A percentile compares a stretch with the other conserved stretches of the same genome.
Evolutionary conservation across 2,113 vertebrate species (phyloP).

Genomic region (Cephalopholis sonnerati): DNA sequence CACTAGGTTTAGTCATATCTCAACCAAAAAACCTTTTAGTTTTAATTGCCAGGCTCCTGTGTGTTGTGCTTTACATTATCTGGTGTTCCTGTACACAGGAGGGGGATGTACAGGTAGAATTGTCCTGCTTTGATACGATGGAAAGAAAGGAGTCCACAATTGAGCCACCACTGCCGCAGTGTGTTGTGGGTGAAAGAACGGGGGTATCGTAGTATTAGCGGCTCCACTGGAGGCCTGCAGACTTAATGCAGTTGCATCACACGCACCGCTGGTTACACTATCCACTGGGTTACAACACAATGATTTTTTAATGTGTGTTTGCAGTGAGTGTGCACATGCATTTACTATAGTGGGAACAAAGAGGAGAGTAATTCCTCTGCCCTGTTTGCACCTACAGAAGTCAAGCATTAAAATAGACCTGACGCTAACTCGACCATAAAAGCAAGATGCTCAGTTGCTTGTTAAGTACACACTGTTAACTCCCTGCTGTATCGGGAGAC

Average conservation of each 20-base stretch:
- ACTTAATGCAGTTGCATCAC: conserved; percentile 53
- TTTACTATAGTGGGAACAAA: conserved; percentile 29
- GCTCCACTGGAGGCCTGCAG: conserved; percentile 31
- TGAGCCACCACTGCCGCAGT: conserved; percentile 5
- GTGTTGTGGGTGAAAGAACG: neutral
- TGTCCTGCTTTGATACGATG: neutral
- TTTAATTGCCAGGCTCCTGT: neutral
- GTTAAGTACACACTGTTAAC: conserved; percentile 65
- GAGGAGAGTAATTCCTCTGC: conserved; percentile 32
- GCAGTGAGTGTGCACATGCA: neutral
- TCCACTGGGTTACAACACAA: conserved; percentile 27
- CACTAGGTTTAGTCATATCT: neutral
- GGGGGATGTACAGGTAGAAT: neutral
- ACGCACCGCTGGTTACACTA: conserved; percentile 24
- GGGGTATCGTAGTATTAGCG: neutral
- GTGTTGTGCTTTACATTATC: neutral
- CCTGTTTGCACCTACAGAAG: conserved; percentile 51
- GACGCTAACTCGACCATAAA: conserved; percentile 27
- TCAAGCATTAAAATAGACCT: conserved; percentile 55
- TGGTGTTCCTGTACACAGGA: neutral
- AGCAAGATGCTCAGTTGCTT: conserved; percentile 52
- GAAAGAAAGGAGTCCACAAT: neutral
- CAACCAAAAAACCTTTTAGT: neutral
- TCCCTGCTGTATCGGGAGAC: conserved; percentile 56
- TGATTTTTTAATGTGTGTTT: conserved; percentile 31